Evolutionary conservation across 2,113 vertebrate species (phyloP), one percentile per base, ranked within the genome.

Genomic region (Psilopsiagon aurifrons): DNA sequence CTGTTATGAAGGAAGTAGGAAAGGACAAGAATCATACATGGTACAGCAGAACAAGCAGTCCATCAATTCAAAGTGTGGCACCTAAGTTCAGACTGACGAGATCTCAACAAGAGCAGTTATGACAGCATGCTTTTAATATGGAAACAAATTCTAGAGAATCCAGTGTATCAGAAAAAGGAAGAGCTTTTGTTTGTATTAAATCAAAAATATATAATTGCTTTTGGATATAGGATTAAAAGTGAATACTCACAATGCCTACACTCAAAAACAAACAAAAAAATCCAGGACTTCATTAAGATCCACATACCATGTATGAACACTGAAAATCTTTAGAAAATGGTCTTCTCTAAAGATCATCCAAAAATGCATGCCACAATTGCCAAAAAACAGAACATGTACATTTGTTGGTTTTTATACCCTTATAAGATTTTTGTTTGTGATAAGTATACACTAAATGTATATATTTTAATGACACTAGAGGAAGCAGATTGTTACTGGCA

Each of bases 401-500:
- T 96, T 97, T 98, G 96, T 95, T 95, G 96, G 52, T 60, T 97
- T 97, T 91, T 97, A 97, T 94, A 98, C 94, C 97, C 95, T 98
- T 96, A 73, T 91, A 98, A 98, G 97, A 98, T 98, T 90, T 97
- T 95, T 77, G 98, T 98, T 98, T 98, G 98, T 98, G 98, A 98
- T 98, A 97, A 97, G 96, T 98, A 98, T 98, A 98, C 98, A 99
- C 98, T 97, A 98, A 98, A 98, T 97, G 96, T 98, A 98, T 98
- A 99, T 98, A 98, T 98, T 98, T 98, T 98, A 97, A 98, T 98
- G 98, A 98, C 98, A 98, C 98, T 97, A 98, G 97, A 99, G 98
- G 98, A 98, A 98, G 98, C 97, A 99, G 98, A 99, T 98, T 98
- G 98, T 98, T 99, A 99, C 99, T 99, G 99, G 99, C 99, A 98